Percentiles rank a stretch among this genome's conserved stretches.
Evolutionary conservation across 2,797 vertebrate genomes (phyloP).

Genomic region (Pelodytes ibericus): DNA sequence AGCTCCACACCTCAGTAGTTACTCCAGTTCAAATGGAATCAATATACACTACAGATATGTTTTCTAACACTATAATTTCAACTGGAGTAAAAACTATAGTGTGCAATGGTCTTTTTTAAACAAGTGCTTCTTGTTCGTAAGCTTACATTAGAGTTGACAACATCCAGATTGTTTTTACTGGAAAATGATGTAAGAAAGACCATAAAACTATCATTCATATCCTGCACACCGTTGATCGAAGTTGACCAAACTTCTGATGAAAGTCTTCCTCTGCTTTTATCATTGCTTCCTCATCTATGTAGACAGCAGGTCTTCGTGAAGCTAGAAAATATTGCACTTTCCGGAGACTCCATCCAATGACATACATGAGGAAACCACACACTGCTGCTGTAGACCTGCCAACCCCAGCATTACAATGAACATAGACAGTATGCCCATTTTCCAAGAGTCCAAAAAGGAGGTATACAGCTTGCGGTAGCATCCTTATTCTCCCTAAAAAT

Average conservation of each 20-base stretch:
- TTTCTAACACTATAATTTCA: too few relatives aligned
- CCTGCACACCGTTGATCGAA: slow-evolving; percentile 65
- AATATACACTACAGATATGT: too few relatives aligned
- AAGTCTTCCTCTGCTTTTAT: slow-evolving; percentile 84
- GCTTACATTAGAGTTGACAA: too few relatives aligned
- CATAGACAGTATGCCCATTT: slow-evolving; percentile 90
- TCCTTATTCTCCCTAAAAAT: slow-evolving; percentile 82
- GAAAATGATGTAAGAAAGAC: too few relatives aligned
- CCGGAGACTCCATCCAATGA: slow-evolving; percentile 87
- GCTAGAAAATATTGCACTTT: slow-evolving; percentile 90
- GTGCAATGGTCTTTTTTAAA: too few relatives aligned
- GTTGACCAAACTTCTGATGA: slow-evolving; percentile 78
- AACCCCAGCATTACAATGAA: slow-evolving; percentile 95
- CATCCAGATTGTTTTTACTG: not conserved
- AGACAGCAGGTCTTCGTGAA: slow-evolving; percentile 84
- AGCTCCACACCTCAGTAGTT: too few relatives aligned
- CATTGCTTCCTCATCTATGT: slow-evolving; percentile 93
- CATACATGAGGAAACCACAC: slow-evolving; percentile 90
- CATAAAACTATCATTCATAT: slow-evolving; percentile 9
- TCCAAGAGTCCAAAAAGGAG: slow-evolving; percentile 88
- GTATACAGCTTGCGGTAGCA: slow-evolving; percentile 94
- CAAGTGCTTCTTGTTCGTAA: too few relatives aligned
- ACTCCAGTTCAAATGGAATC: too few relatives aligned
- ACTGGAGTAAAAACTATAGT: too few relatives aligned
- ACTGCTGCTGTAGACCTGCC: slow-evolving; percentile 90